Conservation (phyloP, 2,888 invertebrate species). For the Orthosia incerta region DNA sequence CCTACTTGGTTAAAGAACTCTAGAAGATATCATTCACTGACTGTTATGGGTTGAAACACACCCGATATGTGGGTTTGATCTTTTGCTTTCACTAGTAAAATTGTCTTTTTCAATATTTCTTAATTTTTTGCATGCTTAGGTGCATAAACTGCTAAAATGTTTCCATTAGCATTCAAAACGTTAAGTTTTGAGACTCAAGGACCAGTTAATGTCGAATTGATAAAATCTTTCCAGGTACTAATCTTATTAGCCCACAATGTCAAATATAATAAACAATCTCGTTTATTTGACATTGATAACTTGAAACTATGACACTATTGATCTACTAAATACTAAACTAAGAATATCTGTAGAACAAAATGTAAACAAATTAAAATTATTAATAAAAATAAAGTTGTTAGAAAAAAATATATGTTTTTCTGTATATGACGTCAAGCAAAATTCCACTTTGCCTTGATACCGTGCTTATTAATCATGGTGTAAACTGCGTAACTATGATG, state of each 20-base stretch:
- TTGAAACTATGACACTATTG: not conserved
- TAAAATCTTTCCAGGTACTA: not conserved
- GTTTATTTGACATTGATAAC: constrained; percentile 24
- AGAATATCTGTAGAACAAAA: not conserved
- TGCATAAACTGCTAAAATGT: too few relatives aligned
- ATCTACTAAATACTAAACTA: constrained; percentile 1
- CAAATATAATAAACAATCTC: not conserved
- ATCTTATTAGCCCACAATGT: not conserved
- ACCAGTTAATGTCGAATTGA: not conserved
- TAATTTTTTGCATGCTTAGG: too few relatives aligned
- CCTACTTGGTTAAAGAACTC: not conserved
- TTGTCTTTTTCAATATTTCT: too few relatives aligned
- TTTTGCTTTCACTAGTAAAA: too few relatives aligned
- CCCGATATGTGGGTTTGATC: too few relatives aligned
- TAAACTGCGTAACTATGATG: constrained; percentile 16
- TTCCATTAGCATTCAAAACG: not conserved
- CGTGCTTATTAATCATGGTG: constrained; percentile 6
- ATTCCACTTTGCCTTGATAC: constrained; percentile 29
- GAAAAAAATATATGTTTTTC: constrained; percentile 24
- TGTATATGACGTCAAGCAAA: constrained; percentile 37
- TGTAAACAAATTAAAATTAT: not conserved
- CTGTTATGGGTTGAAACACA: too few relatives aligned
- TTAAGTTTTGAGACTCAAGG: not conserved
- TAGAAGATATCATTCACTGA: too few relatives aligned
- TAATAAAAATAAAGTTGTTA: not conserved